Conservation (phyloP, 2,888 invertebrate genomes). For the Cinara cedri region DNA sequence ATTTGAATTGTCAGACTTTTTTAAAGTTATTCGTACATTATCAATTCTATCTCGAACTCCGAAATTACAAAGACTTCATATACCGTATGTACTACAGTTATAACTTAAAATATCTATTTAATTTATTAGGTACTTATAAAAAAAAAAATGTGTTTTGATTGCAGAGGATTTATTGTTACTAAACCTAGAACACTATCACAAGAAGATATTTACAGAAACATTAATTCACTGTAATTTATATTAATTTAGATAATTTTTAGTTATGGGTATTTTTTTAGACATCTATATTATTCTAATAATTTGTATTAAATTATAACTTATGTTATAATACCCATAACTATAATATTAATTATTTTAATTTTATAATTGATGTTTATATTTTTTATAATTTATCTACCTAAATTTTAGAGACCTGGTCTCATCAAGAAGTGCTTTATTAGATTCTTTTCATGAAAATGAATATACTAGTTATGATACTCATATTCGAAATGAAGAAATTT, state of each 20-base stretch:
- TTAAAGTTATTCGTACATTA: conserved; percentile 87
- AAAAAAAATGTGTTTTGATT: conserved; percentile 62
- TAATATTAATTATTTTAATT: background rate
- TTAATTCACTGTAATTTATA: conserved; percentile 73
- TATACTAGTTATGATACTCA: conserved; percentile 75
- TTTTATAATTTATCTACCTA: background rate
- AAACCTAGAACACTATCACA: conserved; percentile 75
- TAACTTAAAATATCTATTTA: conserved; percentile 13
- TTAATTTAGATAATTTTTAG: background rate
- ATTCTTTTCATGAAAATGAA: conserved; percentile 62
- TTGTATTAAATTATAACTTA: background rate
- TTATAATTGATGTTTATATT: background rate
- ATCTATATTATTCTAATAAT: background rate
- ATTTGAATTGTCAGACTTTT: conserved; percentile 94
- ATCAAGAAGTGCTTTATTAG: conserved; percentile 49
- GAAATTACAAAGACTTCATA: conserved; percentile 71
- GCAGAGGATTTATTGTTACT: conserved; percentile 82
- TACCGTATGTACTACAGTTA: conserved; percentile 71
- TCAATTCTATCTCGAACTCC: conserved; percentile 85
- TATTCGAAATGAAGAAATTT: conserved; percentile 87
- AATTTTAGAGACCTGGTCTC: conserved; percentile 41
- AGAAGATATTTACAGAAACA: conserved; percentile 83
- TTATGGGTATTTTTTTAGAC: background rate
- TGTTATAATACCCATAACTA: conserved; percentile 18
- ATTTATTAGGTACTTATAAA: background rate